Percentiles rank a stretch among this genome's conserved stretches.
These are phyloP conservation scores for Hypomecis atomaria DNA, from an alignment of 2,888 invertebrate genomes.

Conservation along the genomic window DNA sequence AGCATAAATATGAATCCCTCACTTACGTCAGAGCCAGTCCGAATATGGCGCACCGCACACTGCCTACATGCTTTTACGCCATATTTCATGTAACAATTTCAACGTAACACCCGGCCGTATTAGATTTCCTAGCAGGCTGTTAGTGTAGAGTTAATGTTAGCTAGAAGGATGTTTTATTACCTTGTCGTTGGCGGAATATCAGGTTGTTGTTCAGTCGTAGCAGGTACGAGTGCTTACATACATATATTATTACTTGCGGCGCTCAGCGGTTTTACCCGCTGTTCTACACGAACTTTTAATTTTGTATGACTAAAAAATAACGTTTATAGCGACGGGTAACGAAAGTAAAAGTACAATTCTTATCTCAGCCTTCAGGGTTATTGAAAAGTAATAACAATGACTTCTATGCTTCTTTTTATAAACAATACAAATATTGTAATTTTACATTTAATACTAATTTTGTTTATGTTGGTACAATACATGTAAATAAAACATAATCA, in stretches of 20 bases:
- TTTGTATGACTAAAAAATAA: too few relatives aligned
- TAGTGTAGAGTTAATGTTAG: slow-evolving; percentile 34
- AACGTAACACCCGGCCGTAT: slow-evolving; percentile 32
- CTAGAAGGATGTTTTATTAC: slow-evolving; percentile 32
- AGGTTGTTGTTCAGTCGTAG: slow-evolving; percentile 21
- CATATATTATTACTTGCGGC: not conserved
- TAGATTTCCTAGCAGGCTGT: slow-evolving; percentile 35
- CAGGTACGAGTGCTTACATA: slow-evolving; percentile 1
- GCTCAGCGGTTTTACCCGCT: not conserved
- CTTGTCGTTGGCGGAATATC: slow-evolving; percentile 24
- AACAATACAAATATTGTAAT: too few relatives aligned
- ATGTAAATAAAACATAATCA: too few relatives aligned
- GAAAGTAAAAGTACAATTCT: too few relatives aligned
- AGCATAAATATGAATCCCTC: slow-evolving; percentile 30
- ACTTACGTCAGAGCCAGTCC: slow-evolving; percentile 28
- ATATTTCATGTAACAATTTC: slow-evolving; percentile 35
- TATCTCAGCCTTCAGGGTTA: too few relatives aligned
- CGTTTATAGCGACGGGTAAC: too few relatives aligned
- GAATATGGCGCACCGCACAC: slow-evolving; percentile 10
- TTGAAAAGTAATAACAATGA: too few relatives aligned
- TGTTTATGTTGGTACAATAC: too few relatives aligned
- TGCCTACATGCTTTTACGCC: slow-evolving; percentile 24
- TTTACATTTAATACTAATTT: too few relatives aligned
- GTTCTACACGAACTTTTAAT: too few relatives aligned
- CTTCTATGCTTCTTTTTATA: too few relatives aligned